Evolutionary conservation across 2,888 invertebrate species (phyloP).

Genomic region (Tetrapedia diversipes): DNA sequence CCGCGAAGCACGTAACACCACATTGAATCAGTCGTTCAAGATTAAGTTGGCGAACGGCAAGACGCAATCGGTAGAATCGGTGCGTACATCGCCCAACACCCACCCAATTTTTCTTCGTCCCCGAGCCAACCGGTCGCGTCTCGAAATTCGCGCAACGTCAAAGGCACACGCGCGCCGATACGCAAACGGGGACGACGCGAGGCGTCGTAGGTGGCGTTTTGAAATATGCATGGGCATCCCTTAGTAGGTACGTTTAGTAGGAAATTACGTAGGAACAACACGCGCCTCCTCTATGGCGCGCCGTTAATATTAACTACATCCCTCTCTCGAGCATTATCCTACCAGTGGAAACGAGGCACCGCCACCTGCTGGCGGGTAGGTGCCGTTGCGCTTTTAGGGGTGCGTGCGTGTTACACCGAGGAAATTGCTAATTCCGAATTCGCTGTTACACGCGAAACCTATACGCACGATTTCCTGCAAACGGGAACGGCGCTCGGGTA

Average conservation of each 20-base stretch:
- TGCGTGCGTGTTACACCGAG: not conserved
- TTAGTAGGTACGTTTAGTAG: conserved; percentile 77
- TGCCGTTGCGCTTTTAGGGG: conserved; percentile 51
- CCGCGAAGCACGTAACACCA: too few species aligned
- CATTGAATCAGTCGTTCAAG: too few species aligned
- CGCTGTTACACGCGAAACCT: not conserved
- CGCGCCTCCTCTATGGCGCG: conserved; percentile 70
- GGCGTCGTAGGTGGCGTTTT: conserved; percentile 52
- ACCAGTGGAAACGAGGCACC: conserved; percentile 40
- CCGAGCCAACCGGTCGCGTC: not conserved
- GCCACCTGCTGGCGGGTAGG: conserved; percentile 57
- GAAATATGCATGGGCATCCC: conserved; percentile 79
- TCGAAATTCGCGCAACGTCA: conserved; percentile 20
- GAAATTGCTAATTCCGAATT: conserved; percentile 12
- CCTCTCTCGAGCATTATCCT: conserved; percentile 73
- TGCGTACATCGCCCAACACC: not conserved
- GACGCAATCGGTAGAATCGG: too few species aligned
- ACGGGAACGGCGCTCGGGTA: not conserved
- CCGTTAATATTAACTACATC: conserved; percentile 79
- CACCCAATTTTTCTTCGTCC: conserved; percentile 8
- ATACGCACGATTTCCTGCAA: not conserved
- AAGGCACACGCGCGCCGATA: conserved; percentile 19
- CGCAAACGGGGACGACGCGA: conserved; percentile 6
- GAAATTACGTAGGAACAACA: conserved; percentile 80
- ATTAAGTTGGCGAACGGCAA: too few species aligned